A percentile compares a stretch with the other conserved stretches of the same genome.
Evolutionary conservation across 2,888 invertebrate species (phyloP).

Genomic region (Parasteatoda lunata): DNA sequence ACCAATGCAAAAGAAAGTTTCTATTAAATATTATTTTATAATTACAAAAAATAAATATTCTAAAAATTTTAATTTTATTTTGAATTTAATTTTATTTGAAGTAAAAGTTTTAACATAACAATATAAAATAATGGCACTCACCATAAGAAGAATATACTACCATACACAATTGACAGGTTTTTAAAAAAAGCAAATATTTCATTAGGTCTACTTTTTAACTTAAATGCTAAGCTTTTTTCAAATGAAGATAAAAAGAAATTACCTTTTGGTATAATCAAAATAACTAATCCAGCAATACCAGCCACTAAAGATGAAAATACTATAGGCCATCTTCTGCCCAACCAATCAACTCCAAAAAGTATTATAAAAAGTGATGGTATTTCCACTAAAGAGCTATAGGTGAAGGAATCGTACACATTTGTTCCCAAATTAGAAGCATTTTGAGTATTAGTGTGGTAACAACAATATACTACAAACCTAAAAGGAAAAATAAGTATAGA

Average conservation of each 20-base stretch:
- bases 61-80: no score
- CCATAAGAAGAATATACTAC: constrained; percentile 26
- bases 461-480: constrained; percentile 69
- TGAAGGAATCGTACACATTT: constrained; percentile 70
- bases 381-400: constrained; percentile 69
- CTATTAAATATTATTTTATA: no score
- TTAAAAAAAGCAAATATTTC: constrained; percentile 6
- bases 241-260: constrained; percentile 48
- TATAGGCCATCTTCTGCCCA: constrained; percentile 69
- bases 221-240: not conserved
- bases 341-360: constrained; percentile 68
- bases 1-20: no score
- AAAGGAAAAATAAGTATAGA: not conserved
- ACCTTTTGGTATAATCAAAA: constrained; percentile 82
- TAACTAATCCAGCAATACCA: constrained; percentile 84
- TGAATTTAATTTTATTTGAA: no score
- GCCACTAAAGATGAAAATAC: constrained; percentile 85
- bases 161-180: constrained; percentile 11
- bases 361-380: constrained; percentile 67
- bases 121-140: constrained; percentile 9
- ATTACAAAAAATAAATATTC: no score
- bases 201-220: not conserved
- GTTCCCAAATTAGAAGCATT: constrained; percentile 69
- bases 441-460: constrained; percentile 70
- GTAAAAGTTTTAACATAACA: not conserved